Evolutionary conservation across 2,113 vertebrate species (phyloP), one percentile per base, ranked within the genome.

Genomic region (Mesoclemmys tuberculata): DNA sequence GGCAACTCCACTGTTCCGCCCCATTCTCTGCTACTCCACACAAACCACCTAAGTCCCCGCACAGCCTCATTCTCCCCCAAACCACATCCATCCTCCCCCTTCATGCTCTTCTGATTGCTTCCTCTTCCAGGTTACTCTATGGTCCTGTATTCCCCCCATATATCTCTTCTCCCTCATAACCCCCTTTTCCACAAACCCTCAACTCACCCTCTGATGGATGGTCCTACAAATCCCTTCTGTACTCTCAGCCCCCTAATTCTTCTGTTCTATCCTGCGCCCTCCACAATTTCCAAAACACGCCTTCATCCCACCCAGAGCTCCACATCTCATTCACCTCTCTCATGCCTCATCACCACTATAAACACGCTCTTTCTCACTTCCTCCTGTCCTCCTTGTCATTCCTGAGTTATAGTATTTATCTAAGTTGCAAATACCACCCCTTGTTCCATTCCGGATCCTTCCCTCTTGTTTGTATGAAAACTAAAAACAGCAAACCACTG

Each of bases 371-470:
- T 79, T 8, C 87, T 38, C 6, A 9, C 22, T 75, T 10, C 27
- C 1, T 24, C 41, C 35, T 84, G 55, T 49, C 81, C 48, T 9
- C 3, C 2, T 6, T 77, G 35, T 56, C 89, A 27, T 12, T 56
- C 68, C 79, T 44, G 11, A 85, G 46, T 87, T 89, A 68, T 75
- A 82, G 51, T 88, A 1, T 85, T 91, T 55, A 93, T 92, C 77
- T 78, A 52, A 31, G 79, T 22, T 75, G 84, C 88, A 84, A 95
- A 90, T 80, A 11, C 10, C 64, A 92, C 38, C 56, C 83, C 80
- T 93, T 91, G 83, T 52, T 78, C 58, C 89, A 49, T 46, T 88
- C 49, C 78, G 51, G 44, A 86, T 87, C 95, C 93, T 93, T 29
- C 41, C 58, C 5, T 88, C 41, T 35, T 68, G 55, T 51, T 35